phyloP scores from a whole-genome alignment of 2,888 invertebrate genomes.

The Globia sparganii region DNA sequence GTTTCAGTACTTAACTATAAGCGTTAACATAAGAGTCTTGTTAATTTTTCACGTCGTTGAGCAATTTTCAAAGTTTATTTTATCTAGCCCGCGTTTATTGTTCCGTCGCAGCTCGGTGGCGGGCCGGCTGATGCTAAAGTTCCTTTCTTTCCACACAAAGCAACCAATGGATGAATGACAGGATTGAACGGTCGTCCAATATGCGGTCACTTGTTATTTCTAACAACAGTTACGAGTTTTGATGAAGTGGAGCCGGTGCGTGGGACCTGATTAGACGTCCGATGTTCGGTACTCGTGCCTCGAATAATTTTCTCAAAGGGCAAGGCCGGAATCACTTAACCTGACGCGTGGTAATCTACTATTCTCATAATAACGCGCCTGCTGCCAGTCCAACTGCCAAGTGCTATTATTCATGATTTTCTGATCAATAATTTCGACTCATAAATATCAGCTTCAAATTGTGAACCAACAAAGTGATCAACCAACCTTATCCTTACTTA shows the following conservation, averaged over 20 bases:
- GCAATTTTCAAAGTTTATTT: slow-evolving; percentile 64
- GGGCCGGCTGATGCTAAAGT: slow-evolving; percentile 48
- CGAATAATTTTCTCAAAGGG: slow-evolving; percentile 42
- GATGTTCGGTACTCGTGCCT: slow-evolving; percentile 14
- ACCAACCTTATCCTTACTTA: not conserved
- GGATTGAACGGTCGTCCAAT: slow-evolving; percentile 42
- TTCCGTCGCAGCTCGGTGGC: slow-evolving; percentile 43
- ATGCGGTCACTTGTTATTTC: slow-evolving; percentile 56
- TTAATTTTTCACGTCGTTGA: slow-evolving; percentile 66
- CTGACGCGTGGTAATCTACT: not conserved
- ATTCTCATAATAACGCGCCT: not conserved
- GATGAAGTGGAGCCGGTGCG: slow-evolving; percentile 34
- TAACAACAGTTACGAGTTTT: slow-evolving; percentile 51
- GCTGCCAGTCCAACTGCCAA: slow-evolving; percentile 3
- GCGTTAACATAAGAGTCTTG: slow-evolving; percentile 58
- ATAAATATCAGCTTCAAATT: not conserved
- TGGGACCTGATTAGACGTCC: slow-evolving; percentile 2
- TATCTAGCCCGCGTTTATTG: slow-evolving; percentile 61
- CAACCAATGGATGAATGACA: slow-evolving; percentile 52
- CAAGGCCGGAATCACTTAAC: slow-evolving; percentile 33
- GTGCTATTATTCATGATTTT: not conserved
- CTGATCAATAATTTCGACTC: not conserved
- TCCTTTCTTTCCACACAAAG: slow-evolving; percentile 62
- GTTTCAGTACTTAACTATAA: slow-evolving; percentile 53
- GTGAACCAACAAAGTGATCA: not conserved